Evolutionary conservation across 2,888 invertebrate species (phyloP).

Genomic region (Harmothoe impar): DNA sequence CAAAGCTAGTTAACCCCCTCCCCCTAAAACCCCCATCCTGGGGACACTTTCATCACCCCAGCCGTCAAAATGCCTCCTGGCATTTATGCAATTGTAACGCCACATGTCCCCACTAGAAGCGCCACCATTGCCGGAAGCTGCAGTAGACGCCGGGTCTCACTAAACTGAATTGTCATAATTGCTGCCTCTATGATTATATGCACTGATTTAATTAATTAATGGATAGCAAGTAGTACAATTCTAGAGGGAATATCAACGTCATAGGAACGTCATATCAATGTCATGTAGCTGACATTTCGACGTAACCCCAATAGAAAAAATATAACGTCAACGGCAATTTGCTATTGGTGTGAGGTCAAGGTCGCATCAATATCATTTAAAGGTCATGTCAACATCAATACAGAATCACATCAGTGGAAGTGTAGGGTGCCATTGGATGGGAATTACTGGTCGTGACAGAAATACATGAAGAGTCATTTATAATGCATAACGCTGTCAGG

Average conservation of each 20-base stretch:
- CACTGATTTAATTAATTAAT: conserved; percentile 8
- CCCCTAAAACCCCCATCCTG: neutral
- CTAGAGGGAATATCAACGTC: neutral
- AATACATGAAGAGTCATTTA: no score
- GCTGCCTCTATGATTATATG: neutral
- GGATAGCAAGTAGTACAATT: neutral
- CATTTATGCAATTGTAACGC: neutral
- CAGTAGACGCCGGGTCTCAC: conserved; percentile 1
- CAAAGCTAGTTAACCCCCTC: neutral
- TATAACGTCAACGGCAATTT: no score
- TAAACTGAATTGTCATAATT: neutral
- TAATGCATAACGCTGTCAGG: no score
- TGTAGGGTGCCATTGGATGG: no score
- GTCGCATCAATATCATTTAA: no score
- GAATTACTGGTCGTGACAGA: no score
- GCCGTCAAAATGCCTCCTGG: neutral
- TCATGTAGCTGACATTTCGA: neutral
- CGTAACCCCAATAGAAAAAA: no score
- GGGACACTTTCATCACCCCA: neutral
- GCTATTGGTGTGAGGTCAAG: no score
- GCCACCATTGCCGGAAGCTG: neutral
- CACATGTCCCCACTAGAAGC: neutral
- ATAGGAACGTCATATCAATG: neutral
- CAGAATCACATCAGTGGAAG: no score
- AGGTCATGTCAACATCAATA: no score